Evolutionary conservation across 2,888 invertebrate species (phyloP).

Genomic region (Loripinus fragilis): DNA sequence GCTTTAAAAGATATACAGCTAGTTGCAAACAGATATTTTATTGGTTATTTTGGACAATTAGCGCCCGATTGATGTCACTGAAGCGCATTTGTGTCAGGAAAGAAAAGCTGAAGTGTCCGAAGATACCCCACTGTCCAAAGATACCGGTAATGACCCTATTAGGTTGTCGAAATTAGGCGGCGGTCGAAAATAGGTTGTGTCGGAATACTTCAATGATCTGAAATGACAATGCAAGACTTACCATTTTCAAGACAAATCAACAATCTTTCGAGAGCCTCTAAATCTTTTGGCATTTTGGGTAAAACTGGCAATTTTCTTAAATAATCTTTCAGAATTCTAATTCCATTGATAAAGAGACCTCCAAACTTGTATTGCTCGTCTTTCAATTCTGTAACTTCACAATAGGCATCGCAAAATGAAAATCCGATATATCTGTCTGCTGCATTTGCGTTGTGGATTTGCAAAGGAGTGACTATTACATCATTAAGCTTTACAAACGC

Average conservation of each 20-base stretch:
- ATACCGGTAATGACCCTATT: too few relatives aligned
- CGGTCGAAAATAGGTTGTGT: too few relatives aligned
- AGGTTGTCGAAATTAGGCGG: too few relatives aligned
- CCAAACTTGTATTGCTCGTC: constrained; percentile 10
- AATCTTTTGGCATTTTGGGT: neutral
- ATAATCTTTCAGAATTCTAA: constrained; percentile 5
- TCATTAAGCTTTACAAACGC: neutral
- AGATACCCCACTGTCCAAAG: too few relatives aligned
- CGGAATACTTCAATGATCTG: too few relatives aligned
- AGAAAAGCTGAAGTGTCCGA: too few relatives aligned
- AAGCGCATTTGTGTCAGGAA: too few relatives aligned
- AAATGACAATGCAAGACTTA: too few relatives aligned
- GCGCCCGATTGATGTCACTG: too few relatives aligned
- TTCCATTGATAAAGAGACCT: neutral
- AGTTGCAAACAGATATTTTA: too few relatives aligned
- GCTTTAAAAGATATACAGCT: too few relatives aligned
- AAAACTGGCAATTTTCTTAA: neutral
- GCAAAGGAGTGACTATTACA: neutral
- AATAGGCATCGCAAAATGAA: neutral
- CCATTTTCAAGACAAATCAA: neutral
- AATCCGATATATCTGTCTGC: neutral
- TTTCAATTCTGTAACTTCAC: neutral
- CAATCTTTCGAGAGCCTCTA: neutral
- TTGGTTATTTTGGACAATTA: too few relatives aligned
- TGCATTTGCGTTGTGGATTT: constrained; percentile 2